Conservation (phyloP, 1,140 invertebrate species). For the Melanaphis sacchari region DNA sequence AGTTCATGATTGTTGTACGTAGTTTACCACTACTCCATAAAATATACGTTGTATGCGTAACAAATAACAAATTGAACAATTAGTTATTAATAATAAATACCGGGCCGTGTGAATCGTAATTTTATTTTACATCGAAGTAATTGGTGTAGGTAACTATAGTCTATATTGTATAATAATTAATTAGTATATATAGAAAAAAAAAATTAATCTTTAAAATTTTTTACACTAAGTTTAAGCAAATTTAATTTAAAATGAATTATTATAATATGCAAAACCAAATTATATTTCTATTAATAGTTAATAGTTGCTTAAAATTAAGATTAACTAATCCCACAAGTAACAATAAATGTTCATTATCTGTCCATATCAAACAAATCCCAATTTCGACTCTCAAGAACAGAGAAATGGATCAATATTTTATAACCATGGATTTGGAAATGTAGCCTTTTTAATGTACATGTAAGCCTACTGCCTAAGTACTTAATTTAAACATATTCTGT, state of each 20-base stretch:
- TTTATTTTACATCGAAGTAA: background rate
- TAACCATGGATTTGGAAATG: background rate
- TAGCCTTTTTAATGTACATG: background rate
- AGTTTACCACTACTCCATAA: constrained; percentile 27
- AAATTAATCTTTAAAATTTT: background rate
- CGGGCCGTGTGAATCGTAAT: background rate
- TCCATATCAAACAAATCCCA: background rate
- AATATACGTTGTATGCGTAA: background rate
- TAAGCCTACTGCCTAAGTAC: no score
- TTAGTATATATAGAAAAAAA: background rate
- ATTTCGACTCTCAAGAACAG: background rate
- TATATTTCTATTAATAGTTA: background rate
- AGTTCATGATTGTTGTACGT: constrained; percentile 11
- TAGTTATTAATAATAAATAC: background rate
- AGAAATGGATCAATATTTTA: background rate
- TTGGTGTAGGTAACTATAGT: background rate
- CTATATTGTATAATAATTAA: no score
- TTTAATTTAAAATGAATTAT: background rate
- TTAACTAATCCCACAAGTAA: background rate
- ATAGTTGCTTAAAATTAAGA: background rate
- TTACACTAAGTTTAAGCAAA: background rate
- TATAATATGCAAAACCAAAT: background rate
- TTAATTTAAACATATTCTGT: no score
- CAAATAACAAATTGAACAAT: background rate
- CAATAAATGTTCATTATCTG: background rate